Evolutionary conservation across 2,888 invertebrate genomes (phyloP), one percentile per base, ranked within the genome.

Genomic region (Drosophila prolongata): DNA sequence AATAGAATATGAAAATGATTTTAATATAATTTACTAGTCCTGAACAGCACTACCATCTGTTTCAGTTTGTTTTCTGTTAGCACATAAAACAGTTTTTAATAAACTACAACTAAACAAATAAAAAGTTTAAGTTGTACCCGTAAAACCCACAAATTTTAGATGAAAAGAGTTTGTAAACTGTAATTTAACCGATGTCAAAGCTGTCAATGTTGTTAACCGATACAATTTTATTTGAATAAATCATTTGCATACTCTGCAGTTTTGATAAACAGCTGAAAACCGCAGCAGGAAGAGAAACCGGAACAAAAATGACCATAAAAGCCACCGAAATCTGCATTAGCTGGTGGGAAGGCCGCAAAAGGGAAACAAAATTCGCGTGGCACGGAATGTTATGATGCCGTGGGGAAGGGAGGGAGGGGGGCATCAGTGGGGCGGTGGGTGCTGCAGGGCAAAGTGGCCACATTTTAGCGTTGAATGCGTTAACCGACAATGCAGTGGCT

Each of bases 171-270:
- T 42, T 24, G 19, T 6, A 44, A 6, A 10, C 1, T 13, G 2
- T 13, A n/a, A 6, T 16, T 57, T 2, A 16, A 27, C 37, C 14
- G 6, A 9, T 38, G 30, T 11, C 64, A 13, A 16, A 27, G 16
- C 43, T 47, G 37, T 16, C 55, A 46, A 55, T 65, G 30, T 9
- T 10, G 46, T 37, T 55, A 37, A 42, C 66, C 55, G 19, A 30
- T 46, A 14, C 43, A 37, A 14, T 44, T 54, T 16, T 34, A 24
- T 65, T 44, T 38, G 16, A 3, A 16, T 38, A 27, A 77, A 86
- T 82, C 79, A 85, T 78, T 89, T 79, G 80, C 75, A 64, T 67
- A 68, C 62, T 62, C 58, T 85, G 87, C 75, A 76, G 79, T 72
- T 65, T 55, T 71, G 79, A 78, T 87, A 86, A 87, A 75, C 76